phyloP scores from a whole-genome alignment of 2,797 vertebrate species.

The Menidia menidia region DNA sequence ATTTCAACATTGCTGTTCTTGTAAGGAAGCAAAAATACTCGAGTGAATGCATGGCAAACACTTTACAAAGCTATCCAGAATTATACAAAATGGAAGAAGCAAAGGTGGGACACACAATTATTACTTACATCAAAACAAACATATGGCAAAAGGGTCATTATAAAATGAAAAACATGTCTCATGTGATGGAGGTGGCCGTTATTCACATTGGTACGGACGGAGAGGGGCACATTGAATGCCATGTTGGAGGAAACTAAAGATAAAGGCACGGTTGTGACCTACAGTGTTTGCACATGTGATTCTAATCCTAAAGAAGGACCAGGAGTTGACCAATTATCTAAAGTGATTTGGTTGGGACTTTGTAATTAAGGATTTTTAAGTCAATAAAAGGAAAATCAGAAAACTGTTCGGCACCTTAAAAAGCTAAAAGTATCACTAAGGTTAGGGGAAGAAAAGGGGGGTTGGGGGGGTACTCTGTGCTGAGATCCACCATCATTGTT shows the following conservation, averaged over 20 bases:
- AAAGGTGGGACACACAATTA: slow-evolving; percentile 72
- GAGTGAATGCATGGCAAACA: slow-evolving; percentile 77
- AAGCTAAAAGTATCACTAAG: slow-evolving; percentile 11
- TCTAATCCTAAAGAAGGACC: slow-evolving; percentile 77
- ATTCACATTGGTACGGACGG: slow-evolving; percentile 76
- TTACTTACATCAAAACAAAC: slow-evolving; percentile 71
- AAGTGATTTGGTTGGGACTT: slow-evolving; percentile 69
- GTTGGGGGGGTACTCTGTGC: slow-evolving; percentile 5
- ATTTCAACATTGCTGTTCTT: slow-evolving; percentile 79
- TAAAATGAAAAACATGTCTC: slow-evolving; percentile 71
- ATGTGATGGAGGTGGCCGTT: slow-evolving; percentile 70
- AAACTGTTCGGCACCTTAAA: slow-evolving; percentile 53
- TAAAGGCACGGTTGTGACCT: slow-evolving; percentile 64
- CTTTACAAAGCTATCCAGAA: slow-evolving; percentile 82
- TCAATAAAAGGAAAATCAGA: slow-evolving; percentile 54
- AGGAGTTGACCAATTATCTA: slow-evolving; percentile 73
- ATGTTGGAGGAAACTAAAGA: slow-evolving; percentile 44
- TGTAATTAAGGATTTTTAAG: slow-evolving; percentile 67
- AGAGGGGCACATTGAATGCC: slow-evolving; percentile 36
- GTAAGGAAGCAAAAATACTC: slow-evolving; percentile 81
- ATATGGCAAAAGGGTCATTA: slow-evolving; percentile 78
- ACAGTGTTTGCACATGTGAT: slow-evolving; percentile 72
- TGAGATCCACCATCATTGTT: slow-evolving; percentile 36
- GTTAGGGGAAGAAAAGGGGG: not conserved
- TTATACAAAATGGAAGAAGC: slow-evolving; percentile 79